phyloP scores from a whole-genome alignment of 2,113 vertebrate genomes.

The Petrocephalus microphthalmus region DNA sequence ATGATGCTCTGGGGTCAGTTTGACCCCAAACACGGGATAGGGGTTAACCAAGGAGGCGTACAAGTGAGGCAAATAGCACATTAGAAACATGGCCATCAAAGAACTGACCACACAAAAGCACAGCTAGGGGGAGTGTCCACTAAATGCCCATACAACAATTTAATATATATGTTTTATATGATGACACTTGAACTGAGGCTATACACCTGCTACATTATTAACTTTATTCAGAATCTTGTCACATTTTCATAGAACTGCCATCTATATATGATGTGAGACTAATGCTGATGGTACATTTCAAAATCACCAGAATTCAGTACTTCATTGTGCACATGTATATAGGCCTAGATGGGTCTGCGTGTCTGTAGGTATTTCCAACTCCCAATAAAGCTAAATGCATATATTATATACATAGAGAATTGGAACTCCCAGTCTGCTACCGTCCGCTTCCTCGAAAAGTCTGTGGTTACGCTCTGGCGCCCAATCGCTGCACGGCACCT shows the following conservation, averaged over 20 bases:
- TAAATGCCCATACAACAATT: neutral
- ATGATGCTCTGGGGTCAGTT: too few relatives aligned
- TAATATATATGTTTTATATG: neutral
- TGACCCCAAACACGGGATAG: too few relatives aligned
- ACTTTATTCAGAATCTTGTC: neutral
- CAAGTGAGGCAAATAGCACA: too few relatives aligned
- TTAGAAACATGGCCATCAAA: too few relatives aligned
- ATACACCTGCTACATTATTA: neutral
- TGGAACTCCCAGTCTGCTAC: neutral
- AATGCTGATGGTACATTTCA: neutral
- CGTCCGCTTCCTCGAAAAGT: neutral
- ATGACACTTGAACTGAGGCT: neutral
- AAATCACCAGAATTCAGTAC: neutral
- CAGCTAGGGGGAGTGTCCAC: neutral
- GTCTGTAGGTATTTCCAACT: neutral
- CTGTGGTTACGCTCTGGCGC: neutral
- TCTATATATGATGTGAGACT: neutral
- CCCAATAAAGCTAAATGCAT: neutral
- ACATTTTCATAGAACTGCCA: neutral
- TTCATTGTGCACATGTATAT: neutral
- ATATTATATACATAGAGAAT: neutral
- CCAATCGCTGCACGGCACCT: neutral
- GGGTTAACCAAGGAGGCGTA: too few relatives aligned
- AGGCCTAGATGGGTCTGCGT: neutral
- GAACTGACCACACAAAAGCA: too few relatives aligned